Base-by-base conservation (phyloP, 1,140 invertebrate genomes). In the Steinernema feltiae region DNA sequence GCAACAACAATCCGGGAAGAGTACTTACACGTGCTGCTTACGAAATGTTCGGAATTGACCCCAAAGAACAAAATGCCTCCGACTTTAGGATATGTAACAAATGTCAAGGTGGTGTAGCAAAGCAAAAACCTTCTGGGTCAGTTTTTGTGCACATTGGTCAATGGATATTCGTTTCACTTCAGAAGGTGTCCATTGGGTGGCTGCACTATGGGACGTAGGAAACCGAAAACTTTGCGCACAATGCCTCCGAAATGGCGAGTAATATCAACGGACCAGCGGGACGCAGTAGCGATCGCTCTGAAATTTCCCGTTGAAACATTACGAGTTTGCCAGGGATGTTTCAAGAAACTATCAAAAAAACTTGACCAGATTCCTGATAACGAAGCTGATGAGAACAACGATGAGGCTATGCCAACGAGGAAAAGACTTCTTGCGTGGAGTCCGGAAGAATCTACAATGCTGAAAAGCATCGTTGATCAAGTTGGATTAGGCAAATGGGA, bases 11-110 rank as follows among this genome's bases (percentile, higher is more conserved):
- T 71, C 72, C 72, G 3, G 72, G 72, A 18, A 7, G 72, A 46
- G 72, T 73, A 7, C 27, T 73, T 15, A 73, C 72, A 2, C 72
- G 72, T 31, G 32, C 72, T 2, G 31, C 31, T 7, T 73, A 73
- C 63, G 72, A 73, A 27, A 35, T 48, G 48, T 73, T 46, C 48
- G 72, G 72, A 21, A 32, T 73, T n/a, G 72, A 73, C 48, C 46
- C 72, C 12, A 48, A 31, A 24, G 46, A 73, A 18, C 46, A 31
- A 18, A 73, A 69, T 27, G 46, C 72, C 15, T 12, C 32, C 18
- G 72, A 73, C 29, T n/a, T 69, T 3, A 32, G 72, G 30, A 72
- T 73, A 7, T 73, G 72, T 27, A 32, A 71, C n/a, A 71, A 71
- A 27, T 71, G 70, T 30, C 70, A 53, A 35, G 32, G 7, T 53